Base-by-base conservation (phyloP, 2,888 invertebrate species). In the Trichopoda pennipes region DNA sequence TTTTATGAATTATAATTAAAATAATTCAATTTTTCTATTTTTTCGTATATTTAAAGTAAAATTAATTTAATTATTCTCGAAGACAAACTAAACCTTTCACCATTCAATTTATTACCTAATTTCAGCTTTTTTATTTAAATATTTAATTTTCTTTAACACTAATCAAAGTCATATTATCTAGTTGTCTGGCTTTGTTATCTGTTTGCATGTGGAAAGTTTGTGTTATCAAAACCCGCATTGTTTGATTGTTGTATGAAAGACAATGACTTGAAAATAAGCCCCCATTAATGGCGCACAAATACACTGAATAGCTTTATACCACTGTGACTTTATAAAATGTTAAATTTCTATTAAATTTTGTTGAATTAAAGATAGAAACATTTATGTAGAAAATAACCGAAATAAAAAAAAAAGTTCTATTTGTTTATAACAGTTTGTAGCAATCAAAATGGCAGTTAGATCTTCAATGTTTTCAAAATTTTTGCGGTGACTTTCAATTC, bases 201-300 rank as follows among this genome's bases (percentile, higher is more conserved):
- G 23, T 72, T 17, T 70, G 58, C 28, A 4, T 80, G 70, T 47
- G 77, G 44, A 56, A 35, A 69, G n/a, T 32, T 69, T 61, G 68
- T 77, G 49, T 28, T 6, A 28, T 28, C 28, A 28, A 69, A 32
- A 47, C 81, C 81, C 81, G 81, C 81, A 78, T 78, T 64, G 21
- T 58, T 44, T 17, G 42, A 64, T 35, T 51, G 56, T 51, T 64
- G n/a, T 19, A 64, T 38, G 44, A 78, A 58, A 51, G 35, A 58
- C 38, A 64, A 66, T 70, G 56, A 58, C 38, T 64, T 64, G 8
- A 69, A 80, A 73, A 58, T 56, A 32, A 64, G 49, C 77, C 81
- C 77, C 44, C 14, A 73, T 77, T 63, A 69, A 73, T 74, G 42
- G 19, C 32, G 58, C 19, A 63, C 70, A 61, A 76, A 66, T 35